Conservation (phyloP, 2,888 invertebrate genomes). For the Cryptocephalus primarius region DNA sequence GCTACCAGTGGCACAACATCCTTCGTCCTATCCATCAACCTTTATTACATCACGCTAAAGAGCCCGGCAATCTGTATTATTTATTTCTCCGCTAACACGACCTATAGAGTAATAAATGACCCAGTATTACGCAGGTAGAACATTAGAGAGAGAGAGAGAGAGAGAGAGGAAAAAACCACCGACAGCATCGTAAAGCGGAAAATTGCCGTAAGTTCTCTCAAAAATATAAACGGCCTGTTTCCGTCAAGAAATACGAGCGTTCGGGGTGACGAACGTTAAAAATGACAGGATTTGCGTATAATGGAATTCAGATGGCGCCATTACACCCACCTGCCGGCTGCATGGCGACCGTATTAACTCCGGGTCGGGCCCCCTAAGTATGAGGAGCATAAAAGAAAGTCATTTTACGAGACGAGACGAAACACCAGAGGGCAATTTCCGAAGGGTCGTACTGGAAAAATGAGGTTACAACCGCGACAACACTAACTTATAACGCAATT, state of each 20-base stretch:
- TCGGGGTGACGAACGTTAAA: slow-evolving; percentile 13
- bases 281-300: slow-evolving; percentile 31
- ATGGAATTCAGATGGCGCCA: slow-evolving; percentile 24
- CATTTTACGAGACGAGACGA: no score
- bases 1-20: no score
- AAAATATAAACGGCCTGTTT: slow-evolving; percentile 12
- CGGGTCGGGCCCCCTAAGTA: no score
- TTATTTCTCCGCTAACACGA: slow-evolving; percentile 21
- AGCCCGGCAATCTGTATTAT: slow-evolving; percentile 20
- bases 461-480: not conserved
- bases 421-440: not conserved
- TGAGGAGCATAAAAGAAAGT: no score
- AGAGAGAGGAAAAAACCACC: slow-evolving; percentile 10
- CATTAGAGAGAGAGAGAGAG: slow-evolving; percentile 13
- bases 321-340: slow-evolving; percentile 22
- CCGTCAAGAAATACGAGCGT: slow-evolving; percentile 1
- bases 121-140: slow-evolving; percentile 12
- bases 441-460: not conserved
- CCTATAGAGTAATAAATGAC: slow-evolving; percentile 19
- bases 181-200: not conserved
- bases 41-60: slow-evolving; percentile 11
- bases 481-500: not conserved
- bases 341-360: no score
- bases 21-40: slow-evolving; percentile 4
- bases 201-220: not conserved